Evolutionary conservation across 2,113 vertebrate species (phyloP).

Genomic region (Brachyhypopomus gauderio): DNA sequence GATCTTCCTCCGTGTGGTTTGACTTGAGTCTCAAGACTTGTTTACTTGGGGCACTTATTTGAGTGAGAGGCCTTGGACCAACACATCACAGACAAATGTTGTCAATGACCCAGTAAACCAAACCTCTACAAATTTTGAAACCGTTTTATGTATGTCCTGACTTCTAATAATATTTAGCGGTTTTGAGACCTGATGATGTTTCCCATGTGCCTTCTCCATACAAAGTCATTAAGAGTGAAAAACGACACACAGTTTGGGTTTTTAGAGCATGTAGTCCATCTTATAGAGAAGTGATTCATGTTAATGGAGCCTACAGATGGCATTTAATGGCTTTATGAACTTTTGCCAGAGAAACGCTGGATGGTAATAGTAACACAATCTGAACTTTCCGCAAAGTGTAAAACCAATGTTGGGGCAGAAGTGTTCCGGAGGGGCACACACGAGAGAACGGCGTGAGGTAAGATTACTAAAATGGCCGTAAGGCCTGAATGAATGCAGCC

Average conservation of each 20-base stretch:
- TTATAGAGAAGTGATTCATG: constrained; percentile 13
- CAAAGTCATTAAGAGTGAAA: neutral
- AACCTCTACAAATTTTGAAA: neutral
- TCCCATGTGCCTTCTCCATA: constrained; percentile 3
- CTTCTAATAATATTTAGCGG: neutral
- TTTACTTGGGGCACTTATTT: neutral
- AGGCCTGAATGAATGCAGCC: constrained; percentile 56
- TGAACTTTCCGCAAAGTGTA: constrained; percentile 37
- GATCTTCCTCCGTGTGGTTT: neutral
- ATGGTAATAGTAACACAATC: neutral
- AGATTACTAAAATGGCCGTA: too few species aligned
- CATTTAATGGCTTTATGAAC: constrained; percentile 16
- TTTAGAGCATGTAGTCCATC: constrained; percentile 10
- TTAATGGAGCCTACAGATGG: constrained; percentile 37
- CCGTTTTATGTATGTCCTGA: neutral
- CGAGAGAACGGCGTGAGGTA: constrained; percentile 31
- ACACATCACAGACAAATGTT: too few species aligned
- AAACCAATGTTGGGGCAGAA: constrained; percentile 18
- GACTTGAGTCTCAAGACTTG: neutral
- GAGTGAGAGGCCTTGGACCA: too few species aligned
- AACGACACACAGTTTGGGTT: neutral
- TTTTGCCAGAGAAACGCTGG: neutral
- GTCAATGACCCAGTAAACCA: neutral
- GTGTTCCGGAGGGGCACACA: constrained; percentile 58
- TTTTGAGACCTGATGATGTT: constrained; percentile 21